Conservation (phyloP, 1,140 invertebrate species). For the Marisa cornuarietis region DNA sequence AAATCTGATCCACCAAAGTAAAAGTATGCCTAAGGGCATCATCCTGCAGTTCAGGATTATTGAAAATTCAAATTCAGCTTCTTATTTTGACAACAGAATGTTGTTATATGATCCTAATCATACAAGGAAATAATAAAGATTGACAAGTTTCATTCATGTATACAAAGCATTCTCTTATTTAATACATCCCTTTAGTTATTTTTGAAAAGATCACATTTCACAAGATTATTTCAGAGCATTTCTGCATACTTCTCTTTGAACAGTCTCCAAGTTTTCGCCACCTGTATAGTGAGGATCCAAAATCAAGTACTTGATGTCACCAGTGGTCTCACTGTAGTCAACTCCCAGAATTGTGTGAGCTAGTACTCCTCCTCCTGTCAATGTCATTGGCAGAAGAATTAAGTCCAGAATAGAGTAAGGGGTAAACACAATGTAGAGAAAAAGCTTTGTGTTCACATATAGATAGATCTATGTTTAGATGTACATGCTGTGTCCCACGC, state of each 20-base stretch:
- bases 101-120: too few relatives aligned
- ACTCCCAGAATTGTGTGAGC: slow-evolving; percentile 98
- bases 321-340: slow-evolving; percentile 81
- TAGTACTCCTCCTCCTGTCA: slow-evolving; percentile 89
- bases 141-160: too few relatives aligned
- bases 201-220: neutral
- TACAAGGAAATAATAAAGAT: too few relatives aligned
- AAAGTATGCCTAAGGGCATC: too few relatives aligned
- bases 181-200: neutral
- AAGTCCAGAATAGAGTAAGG: neutral
- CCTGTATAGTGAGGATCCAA: slow-evolving; percentile 98
- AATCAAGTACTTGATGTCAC: slow-evolving; percentile 87
- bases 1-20: too few relatives aligned
- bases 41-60: too few relatives aligned
- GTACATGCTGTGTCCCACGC: too few relatives aligned
- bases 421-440: neutral
- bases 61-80: too few relatives aligned
- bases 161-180: too few relatives aligned
- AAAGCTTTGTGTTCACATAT: neutral
- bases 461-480: too few relatives aligned
- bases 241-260: slow-evolving; percentile 66
- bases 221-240: neutral
- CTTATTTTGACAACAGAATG: too few relatives aligned
- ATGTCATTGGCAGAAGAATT: slow-evolving; percentile 2
- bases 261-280: slow-evolving; percentile 68